Base-by-base conservation (phyloP, 2,113 vertebrate genomes). In the Beaufortia kweichowensis region DNA sequence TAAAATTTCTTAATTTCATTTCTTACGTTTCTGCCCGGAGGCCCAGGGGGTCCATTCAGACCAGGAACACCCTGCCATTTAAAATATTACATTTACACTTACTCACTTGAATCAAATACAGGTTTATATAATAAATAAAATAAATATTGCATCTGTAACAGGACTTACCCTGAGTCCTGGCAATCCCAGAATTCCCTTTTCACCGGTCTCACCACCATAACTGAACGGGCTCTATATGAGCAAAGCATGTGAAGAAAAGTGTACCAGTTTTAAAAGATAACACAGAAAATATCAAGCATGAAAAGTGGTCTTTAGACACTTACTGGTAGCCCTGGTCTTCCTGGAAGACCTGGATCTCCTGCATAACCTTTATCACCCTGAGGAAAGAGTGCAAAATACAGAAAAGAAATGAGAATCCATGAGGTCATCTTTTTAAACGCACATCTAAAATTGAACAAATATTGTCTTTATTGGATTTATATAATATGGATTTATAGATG, bases 121-220 rank as follows among this genome's bases (percentile, higher is more conserved):
- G 12, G 10, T n/a, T 19, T 43, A n/a, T n/a, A n/a, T n/a, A n/a
- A n/a, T n/a, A n/a, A n/a, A n/a, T n/a, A n/a, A n/a, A n/a, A n/a
- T n/a, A n/a, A n/a, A n/a, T n/a, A n/a, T n/a, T n/a, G n/a, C n/a
- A n/a, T n/a, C n/a, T n/a, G 17, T 29, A 65, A 69, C 7, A 79
- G 43, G 19, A 78, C 94, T 82, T 93, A 99, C 97, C 92, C 96
- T 91, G 55, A 66, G 83, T 31, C 97, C 97, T 0, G 95, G 96
- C 75, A 96, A 91, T 63, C 96, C 96, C 14, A 87, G 92, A 5
- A 98, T 92, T 46, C 96, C 97, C 75, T 94, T 96, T 87, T 98
- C 97, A 85, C 96, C 96, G 61, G 84, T 76, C 86, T 95, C 93
- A 76, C 93, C 95, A 29, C 53, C 48, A 79, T 46, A 90, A 56